Percentiles rank a stretch among this genome's conserved stretches.
phyloP scores from a whole-genome alignment of 2,113 vertebrate species.

The Hypanus sabinus region DNA sequence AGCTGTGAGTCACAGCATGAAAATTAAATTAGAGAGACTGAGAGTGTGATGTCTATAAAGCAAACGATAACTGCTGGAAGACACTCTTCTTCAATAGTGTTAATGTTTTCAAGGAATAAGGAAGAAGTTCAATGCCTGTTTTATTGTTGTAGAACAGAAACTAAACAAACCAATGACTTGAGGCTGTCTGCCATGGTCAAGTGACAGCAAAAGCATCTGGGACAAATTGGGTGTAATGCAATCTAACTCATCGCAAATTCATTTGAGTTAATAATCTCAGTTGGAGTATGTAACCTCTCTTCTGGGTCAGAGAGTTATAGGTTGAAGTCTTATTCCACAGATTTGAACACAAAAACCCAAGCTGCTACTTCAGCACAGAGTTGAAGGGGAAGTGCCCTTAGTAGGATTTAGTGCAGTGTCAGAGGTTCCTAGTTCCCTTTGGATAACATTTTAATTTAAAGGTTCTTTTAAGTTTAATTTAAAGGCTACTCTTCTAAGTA shows the following conservation, averaged over 20 bases:
- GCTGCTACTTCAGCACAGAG: too few relatives aligned
- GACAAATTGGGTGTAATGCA: not conserved
- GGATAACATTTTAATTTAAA: too few relatives aligned
- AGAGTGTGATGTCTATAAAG: not conserved
- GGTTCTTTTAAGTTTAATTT: too few relatives aligned
- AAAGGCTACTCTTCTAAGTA: too few relatives aligned
- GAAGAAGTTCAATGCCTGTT: not conserved
- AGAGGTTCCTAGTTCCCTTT: too few relatives aligned
- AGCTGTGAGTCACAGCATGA: not conserved
- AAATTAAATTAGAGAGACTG: not conserved
- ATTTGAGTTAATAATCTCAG: not conserved
- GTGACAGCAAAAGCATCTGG: not conserved
- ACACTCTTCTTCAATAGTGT: not conserved
- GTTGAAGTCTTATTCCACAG: too few relatives aligned
- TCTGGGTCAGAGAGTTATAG: too few relatives aligned
- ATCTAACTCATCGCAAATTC: not conserved
- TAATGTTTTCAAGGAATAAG: too few relatives aligned
- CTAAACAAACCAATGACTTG: not conserved
- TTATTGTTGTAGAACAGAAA: not conserved
- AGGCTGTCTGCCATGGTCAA: too few relatives aligned
- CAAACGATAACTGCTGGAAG: not conserved
- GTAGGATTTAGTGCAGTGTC: too few relatives aligned
- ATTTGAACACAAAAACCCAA: too few relatives aligned
- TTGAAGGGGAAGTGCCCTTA: too few relatives aligned
- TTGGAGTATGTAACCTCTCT: not conserved